Evolutionary conservation across 1,140 invertebrate genomes (phyloP), one percentile per base, ranked within the genome.

Genomic region (Spodoptera litura): DNA sequence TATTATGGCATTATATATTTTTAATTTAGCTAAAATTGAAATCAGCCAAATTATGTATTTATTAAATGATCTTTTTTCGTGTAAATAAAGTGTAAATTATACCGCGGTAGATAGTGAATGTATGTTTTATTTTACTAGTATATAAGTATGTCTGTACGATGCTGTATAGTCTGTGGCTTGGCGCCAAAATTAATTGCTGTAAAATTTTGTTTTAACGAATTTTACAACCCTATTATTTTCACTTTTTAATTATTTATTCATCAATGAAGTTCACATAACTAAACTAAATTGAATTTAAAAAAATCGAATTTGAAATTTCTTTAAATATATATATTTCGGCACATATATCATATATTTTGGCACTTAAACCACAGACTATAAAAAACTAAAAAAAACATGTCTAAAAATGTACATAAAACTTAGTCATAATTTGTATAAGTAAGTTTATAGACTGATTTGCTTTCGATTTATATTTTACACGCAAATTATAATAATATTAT

Each of bases 361-460:
- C 55, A 13, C 64, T 44, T 4, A 59, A 78, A 70, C 55, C 38
- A 68, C 62, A 77, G 66, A 59, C 12, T 59, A 64, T 11, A 49
- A 53, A 35, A 25, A 52, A 70, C 64, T 70, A 52, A 68, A 68
- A 66, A 44, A 68, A 56, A 66, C 38, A 76, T 66, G 62, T 77
- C 86, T 87, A 85, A 87, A 88, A 90, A 79, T 90, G 88, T 92
- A 91, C 81, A 92, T 92, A 93, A 70, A 64, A 55, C 82, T 85
- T 90, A 91, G 87, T 87, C 79, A 78, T 92, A 90, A 83, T 84
- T 31, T 84, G 59, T 91, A 87, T 89, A 87, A 82, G 73, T 93
- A 92, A 91, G 88, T 90, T 93, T 91, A 93, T 84, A 89, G 92
- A 94, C 92, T 94, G 92, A 94, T 92, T 93, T 91, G 85, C 88